Evolutionary conservation across 2,113 vertebrate genomes (phyloP).

Genomic region (Passerina amoena): DNA sequence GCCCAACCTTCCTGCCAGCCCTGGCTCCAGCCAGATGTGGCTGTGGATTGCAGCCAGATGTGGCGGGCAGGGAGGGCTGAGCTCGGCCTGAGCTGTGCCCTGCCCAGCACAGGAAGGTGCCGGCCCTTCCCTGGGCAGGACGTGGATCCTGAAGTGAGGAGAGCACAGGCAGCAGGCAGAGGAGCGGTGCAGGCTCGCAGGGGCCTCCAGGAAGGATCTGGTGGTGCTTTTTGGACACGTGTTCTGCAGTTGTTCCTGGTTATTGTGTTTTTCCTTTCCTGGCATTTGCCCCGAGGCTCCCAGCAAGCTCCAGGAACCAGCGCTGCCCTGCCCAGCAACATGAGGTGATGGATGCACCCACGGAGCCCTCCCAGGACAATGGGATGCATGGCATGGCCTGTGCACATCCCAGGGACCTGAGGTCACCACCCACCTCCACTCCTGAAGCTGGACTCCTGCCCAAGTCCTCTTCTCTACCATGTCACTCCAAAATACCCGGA

Average conservation of each 20-base stretch:
- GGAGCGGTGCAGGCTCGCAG: neutral
- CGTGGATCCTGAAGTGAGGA: neutral
- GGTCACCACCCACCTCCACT: neutral
- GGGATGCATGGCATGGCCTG: neutral
- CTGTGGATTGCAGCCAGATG: neutral
- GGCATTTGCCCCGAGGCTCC: constrained; percentile 28
- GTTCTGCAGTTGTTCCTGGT: neutral
- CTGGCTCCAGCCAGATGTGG: neutral
- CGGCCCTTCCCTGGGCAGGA: constrained; percentile 31
- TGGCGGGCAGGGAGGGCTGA: neutral
- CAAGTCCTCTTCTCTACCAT: neutral
- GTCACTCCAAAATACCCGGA: neutral
- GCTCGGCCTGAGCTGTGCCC: constrained; percentile 12
- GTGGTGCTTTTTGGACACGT: neutral
- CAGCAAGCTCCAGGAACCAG: constrained; percentile 1
- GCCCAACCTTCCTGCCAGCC: neutral
- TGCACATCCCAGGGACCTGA: rapidly evolving
- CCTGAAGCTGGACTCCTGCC: neutral
- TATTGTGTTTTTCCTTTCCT: constrained; percentile 11
- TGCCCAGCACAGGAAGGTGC: constrained; percentile 39
- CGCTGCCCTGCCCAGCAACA: neutral
- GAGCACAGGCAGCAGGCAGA: neutral
- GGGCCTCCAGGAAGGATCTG: constrained; percentile 24
- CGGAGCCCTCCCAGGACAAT: neutral
- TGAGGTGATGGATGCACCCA: neutral